Evolutionary conservation across 2,888 invertebrate genomes (phyloP), one percentile per base, ranked within the genome.

Genomic region (Melieria crassipennis): DNA sequence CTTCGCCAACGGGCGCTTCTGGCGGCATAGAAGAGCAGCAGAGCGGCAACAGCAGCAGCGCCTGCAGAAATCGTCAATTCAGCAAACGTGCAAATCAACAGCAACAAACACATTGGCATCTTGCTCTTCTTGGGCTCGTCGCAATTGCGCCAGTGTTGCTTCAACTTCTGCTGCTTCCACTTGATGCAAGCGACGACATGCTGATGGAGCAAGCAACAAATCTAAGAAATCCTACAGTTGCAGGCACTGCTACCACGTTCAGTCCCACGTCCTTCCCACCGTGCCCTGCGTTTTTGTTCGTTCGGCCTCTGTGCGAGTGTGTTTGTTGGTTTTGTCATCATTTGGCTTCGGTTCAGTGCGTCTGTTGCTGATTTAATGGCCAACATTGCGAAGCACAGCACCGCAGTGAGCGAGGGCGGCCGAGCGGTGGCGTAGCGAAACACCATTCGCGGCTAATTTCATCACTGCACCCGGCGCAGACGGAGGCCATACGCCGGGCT

Each of bases 201-300:
- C 50, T 11, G 3, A 30, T 30, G 30, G 30, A 30, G 30, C 30
- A 30, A 30, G 30, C 30, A 30, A 30, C 30, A 30, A 30, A 30
- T 45, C 47, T 55, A 65, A 71, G 70, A 62, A 71, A 71, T 56
- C 71, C 47, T 62, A 71, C 65, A 66, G 66, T 66, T 71, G 71
- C 66, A 60, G 65, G 43, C 66, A 71, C 47, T 52, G 47, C 52
- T 2, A 57, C 48, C 45, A 58, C 57, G 52, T 60, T 30, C 30
- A 61, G 60, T 52, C 67, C 67, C 67, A 67, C 60, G 61, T 52
- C 60, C 61, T 67, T 61, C 50, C 57, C 16, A 46, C 42, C n/a
- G 11, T 43, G 43, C 5, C 11, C 11, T 9, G 1, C 4, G 46
- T 5, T 30, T 9, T n/a, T 11, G 16, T 67, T 58, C 52, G 45